These are phyloP conservation scores for Scolopax bukidnonensis DNA, from an alignment of 2,797 vertebrate genomes.

Conservation along the genomic window DNA sequence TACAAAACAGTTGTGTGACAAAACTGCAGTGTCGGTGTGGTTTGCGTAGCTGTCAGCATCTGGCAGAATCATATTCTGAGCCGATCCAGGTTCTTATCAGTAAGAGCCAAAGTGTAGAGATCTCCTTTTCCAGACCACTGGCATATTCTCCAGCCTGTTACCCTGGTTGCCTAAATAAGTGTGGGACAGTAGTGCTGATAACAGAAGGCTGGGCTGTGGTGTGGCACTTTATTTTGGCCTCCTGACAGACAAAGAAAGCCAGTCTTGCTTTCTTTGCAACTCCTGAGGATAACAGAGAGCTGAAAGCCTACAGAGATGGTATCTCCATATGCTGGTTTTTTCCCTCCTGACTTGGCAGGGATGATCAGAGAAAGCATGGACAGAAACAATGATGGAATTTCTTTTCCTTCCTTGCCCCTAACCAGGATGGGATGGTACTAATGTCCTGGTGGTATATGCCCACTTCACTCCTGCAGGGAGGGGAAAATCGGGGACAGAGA, in stretches of 20 bases:
- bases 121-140: slow-evolving; percentile 47
- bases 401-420: background rate
- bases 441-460: background rate
- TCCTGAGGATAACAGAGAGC: background rate
- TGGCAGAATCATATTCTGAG: background rate
- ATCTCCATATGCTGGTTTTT: background rate
- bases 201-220: slow-evolving; percentile 5
- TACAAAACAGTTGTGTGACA: slow-evolving; percentile 33
- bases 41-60: background rate
- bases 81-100: background rate
- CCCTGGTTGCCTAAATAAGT: background rate
- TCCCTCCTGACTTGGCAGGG: background rate
- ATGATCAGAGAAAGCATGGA: background rate
- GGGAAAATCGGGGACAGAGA: background rate
- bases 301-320: background rate
- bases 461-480: background rate
- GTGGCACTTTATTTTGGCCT: slow-evolving; percentile 33
- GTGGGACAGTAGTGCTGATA: slow-evolving; percentile 3
- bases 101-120: background rate
- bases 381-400: background rate
- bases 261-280: background rate
- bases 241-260: background rate
- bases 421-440: background rate
- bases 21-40: background rate
- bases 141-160: background rate